These are phyloP conservation scores for Marasmarcha lunaedactyla DNA, from an alignment of 2,888 invertebrate species.

Conservation along the genomic window DNA sequence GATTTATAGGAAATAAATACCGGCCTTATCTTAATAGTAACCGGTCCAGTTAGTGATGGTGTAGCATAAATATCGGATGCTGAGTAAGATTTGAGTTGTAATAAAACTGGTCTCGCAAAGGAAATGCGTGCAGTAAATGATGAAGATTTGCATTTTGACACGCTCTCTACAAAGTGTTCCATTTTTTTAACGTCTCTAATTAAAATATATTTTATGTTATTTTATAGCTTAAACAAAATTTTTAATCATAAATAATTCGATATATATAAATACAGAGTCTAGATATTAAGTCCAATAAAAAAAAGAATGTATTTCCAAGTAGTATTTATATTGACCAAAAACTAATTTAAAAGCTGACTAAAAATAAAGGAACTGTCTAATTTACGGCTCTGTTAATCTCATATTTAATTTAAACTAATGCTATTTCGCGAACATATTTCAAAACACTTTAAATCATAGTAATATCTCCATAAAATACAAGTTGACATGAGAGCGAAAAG, in stretches of 20 bases:
- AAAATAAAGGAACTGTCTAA: conserved; percentile 1
- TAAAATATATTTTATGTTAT: conserved; percentile 1
- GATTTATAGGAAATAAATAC: background rate
- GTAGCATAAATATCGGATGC: background rate
- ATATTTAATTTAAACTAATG: too few relatives aligned
- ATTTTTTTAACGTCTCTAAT: conserved; percentile 19
- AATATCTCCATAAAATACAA: conserved; percentile 48
- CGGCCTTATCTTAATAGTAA: conserved; percentile 1
- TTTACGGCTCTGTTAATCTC: too few relatives aligned
- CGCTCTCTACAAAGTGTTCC: conserved; percentile 21
- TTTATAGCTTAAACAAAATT: too few relatives aligned
- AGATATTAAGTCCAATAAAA: too few relatives aligned
- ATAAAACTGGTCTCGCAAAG: conserved; percentile 29
- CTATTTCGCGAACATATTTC: too few relatives aligned
- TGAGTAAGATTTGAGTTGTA: conserved; percentile 13
- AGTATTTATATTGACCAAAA: too few relatives aligned
- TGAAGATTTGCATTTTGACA: conserved; percentile 43
- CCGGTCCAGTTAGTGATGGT: conserved; percentile 1
- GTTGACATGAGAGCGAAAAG: conserved; percentile 40
- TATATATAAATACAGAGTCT: too few relatives aligned
- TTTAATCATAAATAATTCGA: too few relatives aligned
- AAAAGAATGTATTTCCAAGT: too few relatives aligned
- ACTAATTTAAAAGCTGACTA: background rate
- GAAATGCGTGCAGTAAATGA: conserved; percentile 55
- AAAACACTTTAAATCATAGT: conserved; percentile 6